A percentile compares a stretch with the other conserved stretches of the same genome.
phyloP scores from a whole-genome alignment of 2,797 vertebrate genomes.

The Caiman crocodilus region DNA sequence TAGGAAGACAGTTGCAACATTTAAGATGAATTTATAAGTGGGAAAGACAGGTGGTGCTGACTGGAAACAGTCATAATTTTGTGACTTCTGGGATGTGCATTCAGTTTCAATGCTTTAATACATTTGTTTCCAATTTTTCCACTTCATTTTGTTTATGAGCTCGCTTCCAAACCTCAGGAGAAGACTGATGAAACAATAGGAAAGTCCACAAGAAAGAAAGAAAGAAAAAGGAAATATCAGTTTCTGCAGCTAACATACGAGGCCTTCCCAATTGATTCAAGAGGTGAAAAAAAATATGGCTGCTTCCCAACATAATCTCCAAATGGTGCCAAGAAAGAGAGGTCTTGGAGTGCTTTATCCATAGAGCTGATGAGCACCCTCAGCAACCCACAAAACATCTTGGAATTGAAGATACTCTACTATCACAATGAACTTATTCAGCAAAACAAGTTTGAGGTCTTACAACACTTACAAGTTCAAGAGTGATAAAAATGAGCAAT shows the following conservation, averaged over 20 bases:
- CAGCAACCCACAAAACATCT: accelerated
- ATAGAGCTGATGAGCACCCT: neutral
- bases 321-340: neutral
- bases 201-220: neutral
- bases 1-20: neutral
- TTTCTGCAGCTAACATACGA: neutral
- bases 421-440: accelerated
- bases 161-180: neutral
- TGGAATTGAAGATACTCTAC: accelerated
- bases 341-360: neutral
- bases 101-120: neutral
- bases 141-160: neutral
- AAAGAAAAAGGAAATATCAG: neutral
- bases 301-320: neutral
- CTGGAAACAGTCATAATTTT: neutral
- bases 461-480: neutral
- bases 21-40: accelerated
- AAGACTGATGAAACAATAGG: accelerated
- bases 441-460: accelerated
- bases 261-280: neutral
- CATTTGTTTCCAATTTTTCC: neutral
- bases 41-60: neutral
- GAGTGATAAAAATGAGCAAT: accelerated
- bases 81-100: accelerated
- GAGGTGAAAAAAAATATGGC: accelerated